Base-by-base conservation (phyloP, 2,797 vertebrate genomes). In the Lepus townsendii region DNA sequence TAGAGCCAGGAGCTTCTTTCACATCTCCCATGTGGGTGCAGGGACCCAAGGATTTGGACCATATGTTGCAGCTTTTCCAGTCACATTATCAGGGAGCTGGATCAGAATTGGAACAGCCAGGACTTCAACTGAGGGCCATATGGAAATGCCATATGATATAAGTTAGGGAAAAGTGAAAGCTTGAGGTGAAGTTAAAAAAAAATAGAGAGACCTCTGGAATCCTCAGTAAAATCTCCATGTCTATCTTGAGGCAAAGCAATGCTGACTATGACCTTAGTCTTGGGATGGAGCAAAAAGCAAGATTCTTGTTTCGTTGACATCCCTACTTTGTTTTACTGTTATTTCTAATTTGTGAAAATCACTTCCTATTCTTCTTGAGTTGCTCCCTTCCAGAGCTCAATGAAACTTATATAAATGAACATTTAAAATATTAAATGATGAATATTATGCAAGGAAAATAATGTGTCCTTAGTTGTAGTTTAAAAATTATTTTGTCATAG, bases 401-500 rank as follows among this genome's bases (percentile, higher is more conserved):
- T 80, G 32, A 65, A 62, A 50, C 12, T 63, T 26, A 65, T 83
- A 4, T 14, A 57, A 63, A 76, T n/a, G 57, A 5, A 24, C 19
- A 72, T 63, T 57, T 60, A 32, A 57, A 83, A 66, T n/a, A 66
- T 22, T 26, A 65, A 19, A 13, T 27, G 8, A 62, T 14, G 4
- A 6, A 54, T 93, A 52, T 35, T 84, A 69, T 52, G 0, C 68
- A 95, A 62, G 6, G 17, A 73, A 82, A 76, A n/a, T 24, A 30
- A 65, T 47, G 63, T 60, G 12, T 5, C 27, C 54, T 90, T 86
- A 65, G 2, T 78, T 73, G 19, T 24, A 63, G 32, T 82, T 93
- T 88, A 84, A 66, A n/a, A 50, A 78, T 77, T 82, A 83, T 68
- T 73, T 95, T 83, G 38, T 87, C 8, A 13, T 22, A 47, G 8